Conservation (phyloP, 2,888 invertebrate genomes). For the Chaetoderma sp. region DNA sequence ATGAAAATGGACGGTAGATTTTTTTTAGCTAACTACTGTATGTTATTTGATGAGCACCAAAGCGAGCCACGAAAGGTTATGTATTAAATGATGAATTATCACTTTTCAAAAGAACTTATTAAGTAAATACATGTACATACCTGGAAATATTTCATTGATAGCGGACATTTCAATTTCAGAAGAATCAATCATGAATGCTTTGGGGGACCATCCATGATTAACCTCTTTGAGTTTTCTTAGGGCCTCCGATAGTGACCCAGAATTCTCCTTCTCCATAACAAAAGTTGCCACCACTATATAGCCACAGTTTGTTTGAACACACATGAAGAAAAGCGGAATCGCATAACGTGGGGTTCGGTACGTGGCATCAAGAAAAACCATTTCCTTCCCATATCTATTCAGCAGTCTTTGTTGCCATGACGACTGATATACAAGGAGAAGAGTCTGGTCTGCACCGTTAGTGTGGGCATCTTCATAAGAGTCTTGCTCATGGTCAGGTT, state of each 20-base stretch:
- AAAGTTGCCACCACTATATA: constrained; percentile 32
- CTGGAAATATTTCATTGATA: constrained; percentile 26
- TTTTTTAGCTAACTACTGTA: no score
- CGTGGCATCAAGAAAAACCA: constrained; percentile 37
- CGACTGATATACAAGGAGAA: constrained; percentile 35
- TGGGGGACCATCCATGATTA: constrained; percentile 24
- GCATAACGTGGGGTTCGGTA: constrained; percentile 35
- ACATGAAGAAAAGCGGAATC: constrained; percentile 36
- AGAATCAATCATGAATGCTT: constrained; percentile 30
- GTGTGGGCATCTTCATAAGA: no score
- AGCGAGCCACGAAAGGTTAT: no score
- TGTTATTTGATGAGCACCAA: no score
- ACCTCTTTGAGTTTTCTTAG: constrained; percentile 8
- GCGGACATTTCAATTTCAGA: constrained; percentile 29
- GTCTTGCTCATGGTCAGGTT: no score
- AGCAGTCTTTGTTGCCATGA: constrained; percentile 29
- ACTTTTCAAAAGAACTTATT: no score
- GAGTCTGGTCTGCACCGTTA: neutral
- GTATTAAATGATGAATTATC: no score
- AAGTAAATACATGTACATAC: constrained; percentile 15
- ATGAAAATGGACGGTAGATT: no score
- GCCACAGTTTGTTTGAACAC: constrained; percentile 30
- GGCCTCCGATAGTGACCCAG: constrained; percentile 29
- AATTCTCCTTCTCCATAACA: constrained; percentile 26
- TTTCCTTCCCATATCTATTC: constrained; percentile 26